phyloP scores from a whole-genome alignment of 2,888 invertebrate species.

The Taphrorychus bicolor region DNA sequence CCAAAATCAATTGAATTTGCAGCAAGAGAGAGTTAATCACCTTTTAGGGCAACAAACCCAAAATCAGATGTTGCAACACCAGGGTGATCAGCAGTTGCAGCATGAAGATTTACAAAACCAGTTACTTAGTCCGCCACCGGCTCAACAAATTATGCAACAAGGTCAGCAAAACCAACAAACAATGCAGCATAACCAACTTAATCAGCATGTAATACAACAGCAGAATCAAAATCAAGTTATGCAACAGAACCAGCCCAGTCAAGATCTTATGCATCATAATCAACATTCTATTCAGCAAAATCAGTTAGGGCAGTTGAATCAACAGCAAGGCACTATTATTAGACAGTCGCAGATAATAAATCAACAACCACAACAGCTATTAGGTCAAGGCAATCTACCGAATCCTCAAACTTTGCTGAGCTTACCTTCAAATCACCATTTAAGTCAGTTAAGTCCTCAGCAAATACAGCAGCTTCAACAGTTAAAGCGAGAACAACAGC shows the following conservation, averaged over 20 bases:
- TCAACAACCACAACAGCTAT: conserved; percentile 30
- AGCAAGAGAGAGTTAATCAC: conserved; percentile 11
- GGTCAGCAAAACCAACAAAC: conserved; percentile 43
- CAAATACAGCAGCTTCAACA: conserved; percentile 45
- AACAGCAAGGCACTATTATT: conserved; percentile 21
- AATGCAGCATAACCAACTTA: conserved; percentile 42
- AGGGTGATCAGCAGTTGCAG: conserved; percentile 39
- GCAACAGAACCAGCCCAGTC: conserved; percentile 15
- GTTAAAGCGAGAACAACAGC: conserved; percentile 45
- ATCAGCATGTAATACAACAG: conserved; percentile 42
- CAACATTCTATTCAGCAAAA: conserved; percentile 43
- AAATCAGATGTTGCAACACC: conserved; percentile 23
- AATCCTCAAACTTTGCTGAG: conserved; percentile 24
- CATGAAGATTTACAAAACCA: conserved; percentile 42
- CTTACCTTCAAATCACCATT: conserved; percentile 46
- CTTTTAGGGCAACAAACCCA: conserved; percentile 9
- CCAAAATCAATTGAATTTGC: conserved; percentile 15
- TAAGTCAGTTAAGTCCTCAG: conserved; percentile 56
- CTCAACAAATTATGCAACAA: conserved; percentile 44
- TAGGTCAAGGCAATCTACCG: conserved; percentile 25
- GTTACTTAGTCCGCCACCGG: conserved; percentile 37
- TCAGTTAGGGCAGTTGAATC: conserved; percentile 10
- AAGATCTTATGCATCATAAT: conserved; percentile 34
- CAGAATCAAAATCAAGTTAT: conserved; percentile 13
- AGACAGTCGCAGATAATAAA: conserved; percentile 23